Evolutionary conservation across 2,113 vertebrate species (phyloP).

Genomic region (Petrocephalus zakoni): DNA sequence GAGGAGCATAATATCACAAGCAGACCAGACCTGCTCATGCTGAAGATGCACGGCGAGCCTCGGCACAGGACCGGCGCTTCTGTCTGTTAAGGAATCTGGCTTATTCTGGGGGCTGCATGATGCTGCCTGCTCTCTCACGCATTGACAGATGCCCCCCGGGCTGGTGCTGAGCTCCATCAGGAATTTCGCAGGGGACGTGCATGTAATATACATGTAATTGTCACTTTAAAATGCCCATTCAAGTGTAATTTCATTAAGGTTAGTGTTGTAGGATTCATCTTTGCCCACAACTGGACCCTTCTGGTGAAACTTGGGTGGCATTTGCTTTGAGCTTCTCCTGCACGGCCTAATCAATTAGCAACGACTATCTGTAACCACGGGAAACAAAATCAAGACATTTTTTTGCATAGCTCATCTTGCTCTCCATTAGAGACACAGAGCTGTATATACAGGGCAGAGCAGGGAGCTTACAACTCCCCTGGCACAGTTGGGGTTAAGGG

Average conservation of each 20-base stretch:
- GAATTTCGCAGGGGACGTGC: background rate
- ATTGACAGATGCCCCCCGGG: background rate
- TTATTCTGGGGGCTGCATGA: background rate
- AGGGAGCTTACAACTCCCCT: background rate
- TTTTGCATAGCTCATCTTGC: background rate
- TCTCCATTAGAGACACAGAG: background rate
- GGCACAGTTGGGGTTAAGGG: background rate
- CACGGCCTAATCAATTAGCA: constrained; percentile 22
- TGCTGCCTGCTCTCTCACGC: background rate
- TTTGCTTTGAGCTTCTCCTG: constrained; percentile 28
- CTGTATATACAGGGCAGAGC: background rate
- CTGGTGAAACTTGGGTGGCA: constrained; percentile 25
- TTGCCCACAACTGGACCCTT: constrained; percentile 25
- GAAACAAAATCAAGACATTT: background rate
- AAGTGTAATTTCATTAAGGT: constrained; percentile 33
- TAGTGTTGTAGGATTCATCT: constrained; percentile 29
- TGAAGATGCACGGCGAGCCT: background rate
- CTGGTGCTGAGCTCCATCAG: too few species aligned
- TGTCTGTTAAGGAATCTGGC: background rate
- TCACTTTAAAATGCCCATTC: constrained; percentile 25
- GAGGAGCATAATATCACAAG: background rate
- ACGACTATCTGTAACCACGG: background rate
- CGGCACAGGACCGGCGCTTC: too few species aligned
- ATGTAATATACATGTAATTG: constrained; percentile 13
- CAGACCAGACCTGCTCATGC: background rate